Evolutionary conservation across 1,140 invertebrate species (phyloP).

Genomic region (Pseudomyrmex sp.): DNA sequence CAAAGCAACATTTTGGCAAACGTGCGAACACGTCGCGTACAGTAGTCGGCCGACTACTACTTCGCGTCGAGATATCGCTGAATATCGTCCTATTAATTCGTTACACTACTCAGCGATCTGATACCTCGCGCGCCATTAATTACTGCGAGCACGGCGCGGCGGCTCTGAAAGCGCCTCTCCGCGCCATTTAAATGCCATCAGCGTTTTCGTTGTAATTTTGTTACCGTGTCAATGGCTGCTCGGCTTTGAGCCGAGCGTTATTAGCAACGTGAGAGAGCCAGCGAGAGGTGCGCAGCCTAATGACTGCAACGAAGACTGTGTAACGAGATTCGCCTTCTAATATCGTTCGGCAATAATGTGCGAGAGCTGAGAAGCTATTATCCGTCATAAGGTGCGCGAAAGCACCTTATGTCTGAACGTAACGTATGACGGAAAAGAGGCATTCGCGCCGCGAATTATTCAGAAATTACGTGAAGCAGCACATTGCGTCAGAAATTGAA

Average conservation of each 20-base stretch:
- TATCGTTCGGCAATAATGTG: constrained; percentile 34
- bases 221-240: constrained; percentile 40
- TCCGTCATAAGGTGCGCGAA: constrained; percentile 8
- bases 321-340: constrained; percentile 39
- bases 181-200: constrained; percentile 39
- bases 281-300: constrained; percentile 23
- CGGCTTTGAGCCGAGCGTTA: constrained; percentile 31
- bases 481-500: too few species aligned
- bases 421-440: constrained; percentile 3
- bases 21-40: background rate
- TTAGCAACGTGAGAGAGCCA: constrained; percentile 11
- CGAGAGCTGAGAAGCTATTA: constrained; percentile 27
- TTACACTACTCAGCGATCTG: constrained; percentile 50
- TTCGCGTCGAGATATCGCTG: constrained; percentile 24
- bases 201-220: constrained; percentile 54
- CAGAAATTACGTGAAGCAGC: too few species aligned
- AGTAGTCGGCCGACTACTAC: background rate
- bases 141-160: constrained; percentile 21
- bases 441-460: background rate
- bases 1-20: constrained; percentile 2
- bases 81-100: constrained; percentile 27
- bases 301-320: constrained; percentile 26
- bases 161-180: constrained; percentile 34
- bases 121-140: constrained; percentile 49
- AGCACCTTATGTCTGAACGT: constrained; percentile 23